phyloP scores from a whole-genome alignment of 2,888 invertebrate genomes.

The Dryobotodes eremita region DNA sequence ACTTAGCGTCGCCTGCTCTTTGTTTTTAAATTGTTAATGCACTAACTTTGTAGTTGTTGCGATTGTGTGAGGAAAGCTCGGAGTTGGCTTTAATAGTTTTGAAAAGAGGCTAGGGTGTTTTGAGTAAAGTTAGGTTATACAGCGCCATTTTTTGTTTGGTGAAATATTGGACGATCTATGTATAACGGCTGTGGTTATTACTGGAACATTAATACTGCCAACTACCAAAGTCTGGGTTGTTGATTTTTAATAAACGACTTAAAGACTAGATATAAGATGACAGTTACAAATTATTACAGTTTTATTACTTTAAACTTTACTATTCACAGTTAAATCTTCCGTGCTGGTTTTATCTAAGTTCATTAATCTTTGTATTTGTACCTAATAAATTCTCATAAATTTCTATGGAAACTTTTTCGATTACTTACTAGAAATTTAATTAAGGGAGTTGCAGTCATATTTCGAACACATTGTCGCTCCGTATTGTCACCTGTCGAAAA shows the following conservation, averaged over 20 bases:
- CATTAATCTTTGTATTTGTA: too few relatives aligned
- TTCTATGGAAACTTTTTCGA: not conserved
- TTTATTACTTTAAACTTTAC: too few relatives aligned
- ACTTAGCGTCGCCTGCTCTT: conserved; percentile 53
- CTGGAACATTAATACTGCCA: not conserved
- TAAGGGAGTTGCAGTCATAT: not conserved
- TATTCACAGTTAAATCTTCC: too few relatives aligned
- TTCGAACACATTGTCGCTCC: not conserved
- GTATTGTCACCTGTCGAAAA: conserved; percentile 7
- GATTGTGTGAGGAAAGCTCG: conserved; percentile 21
- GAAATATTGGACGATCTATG: not conserved
- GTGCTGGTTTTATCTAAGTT: too few relatives aligned
- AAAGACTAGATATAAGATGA: too few relatives aligned
- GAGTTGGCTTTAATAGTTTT: conserved; percentile 39
- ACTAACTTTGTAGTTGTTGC: conserved; percentile 61
- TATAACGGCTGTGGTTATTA: not conserved
- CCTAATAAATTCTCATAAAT: not conserved
- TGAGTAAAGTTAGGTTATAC: not conserved
- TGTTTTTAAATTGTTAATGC: conserved; percentile 60
- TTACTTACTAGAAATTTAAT: not conserved
- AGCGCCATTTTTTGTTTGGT: not conserved
- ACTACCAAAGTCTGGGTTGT: not conserved
- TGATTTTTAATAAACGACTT: too few relatives aligned
- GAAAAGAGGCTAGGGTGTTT: not conserved
- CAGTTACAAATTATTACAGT: too few relatives aligned